Conservation (phyloP, 35 echinoderm and acorn worm species). For the Anneissia japonica region DNA sequence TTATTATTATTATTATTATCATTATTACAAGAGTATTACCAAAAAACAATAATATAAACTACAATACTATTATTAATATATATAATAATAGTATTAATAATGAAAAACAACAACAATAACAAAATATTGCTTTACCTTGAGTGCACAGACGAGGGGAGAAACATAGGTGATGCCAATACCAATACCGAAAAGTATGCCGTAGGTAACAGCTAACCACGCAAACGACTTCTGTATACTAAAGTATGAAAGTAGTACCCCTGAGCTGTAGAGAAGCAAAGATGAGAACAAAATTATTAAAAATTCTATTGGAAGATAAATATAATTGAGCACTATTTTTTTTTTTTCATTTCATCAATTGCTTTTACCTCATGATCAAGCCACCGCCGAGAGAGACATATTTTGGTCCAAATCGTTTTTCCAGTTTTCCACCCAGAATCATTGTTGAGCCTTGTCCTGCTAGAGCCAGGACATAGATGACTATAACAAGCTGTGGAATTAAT, state of each 20-base stretch:
- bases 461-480: constrained; percentile 43
- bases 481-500: constrained; percentile 13
- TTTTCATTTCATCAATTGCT: background rate
- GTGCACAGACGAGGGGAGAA: constrained; percentile 69
- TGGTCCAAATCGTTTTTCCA: constrained; percentile 45
- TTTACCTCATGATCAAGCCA: constrained; percentile 42
- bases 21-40: too few relatives aligned
- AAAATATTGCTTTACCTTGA: too few relatives aligned
- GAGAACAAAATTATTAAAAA: background rate
- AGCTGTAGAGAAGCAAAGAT: constrained; percentile 20
- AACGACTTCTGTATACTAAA: constrained; percentile 56
- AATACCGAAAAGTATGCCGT: constrained; percentile 69
- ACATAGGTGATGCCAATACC: constrained; percentile 80
- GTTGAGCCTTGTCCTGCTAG: constrained; percentile 32
- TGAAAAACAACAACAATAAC: too few relatives aligned
- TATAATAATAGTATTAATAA: too few relatives aligned
- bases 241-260: constrained; percentile 50
- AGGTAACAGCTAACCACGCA: constrained; percentile 56
- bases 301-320: background rate
- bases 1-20: too few relatives aligned
- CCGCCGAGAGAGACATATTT: constrained; percentile 32
- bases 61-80: too few relatives aligned
- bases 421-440: constrained; percentile 45
- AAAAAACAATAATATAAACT: too few relatives aligned
- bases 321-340: background rate